Conservation (phyloP, 1,140 invertebrate species). For the Radopholus similis region DNA sequence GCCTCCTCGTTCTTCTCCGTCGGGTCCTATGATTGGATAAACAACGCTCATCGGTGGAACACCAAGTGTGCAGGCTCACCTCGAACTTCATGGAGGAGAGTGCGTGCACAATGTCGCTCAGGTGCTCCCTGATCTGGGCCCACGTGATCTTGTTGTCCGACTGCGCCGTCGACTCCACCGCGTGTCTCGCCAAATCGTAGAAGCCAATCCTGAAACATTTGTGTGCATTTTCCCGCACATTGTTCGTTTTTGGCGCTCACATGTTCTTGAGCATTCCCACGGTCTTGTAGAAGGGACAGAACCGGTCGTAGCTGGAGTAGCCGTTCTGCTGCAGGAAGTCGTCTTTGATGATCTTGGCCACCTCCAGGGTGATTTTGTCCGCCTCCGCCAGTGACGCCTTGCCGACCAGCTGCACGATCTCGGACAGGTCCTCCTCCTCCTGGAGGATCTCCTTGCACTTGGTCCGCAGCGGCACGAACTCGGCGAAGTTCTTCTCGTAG, state of each 20-base stretch:
- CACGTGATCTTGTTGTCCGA: constrained; percentile 95
- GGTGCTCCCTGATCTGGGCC: constrained; percentile 90
- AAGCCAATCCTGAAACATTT: constrained; percentile 72
- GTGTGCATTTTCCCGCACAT: not conserved
- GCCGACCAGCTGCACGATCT: constrained; percentile 98
- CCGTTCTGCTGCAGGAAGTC: constrained; percentile 93
- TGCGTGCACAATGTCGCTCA: constrained; percentile 92
- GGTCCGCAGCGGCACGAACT: constrained; percentile 81
- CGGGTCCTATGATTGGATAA: constrained; percentile 72
- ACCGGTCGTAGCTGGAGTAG: constrained; percentile 91
- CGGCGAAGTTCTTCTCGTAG: constrained; percentile 97
- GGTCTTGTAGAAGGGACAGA: constrained; percentile 99
- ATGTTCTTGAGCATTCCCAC: constrained; percentile 97
- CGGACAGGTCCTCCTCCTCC: constrained; percentile 97
- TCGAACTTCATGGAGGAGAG: constrained; percentile 99
- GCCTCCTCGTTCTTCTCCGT: constrained; percentile 94
- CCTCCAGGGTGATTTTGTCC: constrained; percentile 98
- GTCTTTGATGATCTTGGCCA: constrained; percentile 95
- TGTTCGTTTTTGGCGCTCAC: constrained; percentile 47
- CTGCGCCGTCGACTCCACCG: constrained; percentile 93
- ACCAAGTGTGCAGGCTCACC: constrained; percentile 64
- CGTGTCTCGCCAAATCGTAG: constrained; percentile 93
- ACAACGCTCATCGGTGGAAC: not conserved
- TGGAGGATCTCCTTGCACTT: constrained; percentile 80
- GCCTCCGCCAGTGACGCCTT: constrained; percentile 90